Conservation (phyloP, 2,888 invertebrate genomes). For the Isoperla grammatica region DNA sequence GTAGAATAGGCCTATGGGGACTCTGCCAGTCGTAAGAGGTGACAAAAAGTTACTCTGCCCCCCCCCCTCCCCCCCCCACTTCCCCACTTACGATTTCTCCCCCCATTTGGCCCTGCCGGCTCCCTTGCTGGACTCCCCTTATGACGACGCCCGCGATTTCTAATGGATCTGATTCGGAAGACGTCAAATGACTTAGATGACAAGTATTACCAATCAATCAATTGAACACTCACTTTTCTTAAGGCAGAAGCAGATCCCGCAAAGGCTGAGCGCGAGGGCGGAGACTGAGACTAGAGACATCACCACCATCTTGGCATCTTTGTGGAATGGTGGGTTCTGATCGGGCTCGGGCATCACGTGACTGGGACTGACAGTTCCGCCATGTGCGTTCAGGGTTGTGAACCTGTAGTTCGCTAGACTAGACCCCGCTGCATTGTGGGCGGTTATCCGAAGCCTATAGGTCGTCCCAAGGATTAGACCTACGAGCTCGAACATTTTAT, state of each 20-base stretch:
- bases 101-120: too few species aligned
- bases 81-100: too few species aligned
- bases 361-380: constrained; percentile 41
- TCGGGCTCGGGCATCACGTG: constrained; percentile 26
- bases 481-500: constrained; percentile 19
- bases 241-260: constrained; percentile 34
- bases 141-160: too few species aligned
- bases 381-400: constrained; percentile 70
- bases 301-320: constrained; percentile 35
- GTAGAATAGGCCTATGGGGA: too few species aligned
- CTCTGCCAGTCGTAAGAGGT: too few species aligned
- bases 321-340: constrained; percentile 31
- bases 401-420: constrained; percentile 78
- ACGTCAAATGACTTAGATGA: too few species aligned
- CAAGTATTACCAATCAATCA: too few species aligned
- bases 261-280: constrained; percentile 33
- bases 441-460: constrained; percentile 50
- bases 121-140: too few species aligned
- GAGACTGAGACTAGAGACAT: constrained; percentile 33
- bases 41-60: too few species aligned
- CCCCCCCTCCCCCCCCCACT: too few species aligned
- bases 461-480: constrained; percentile 35
- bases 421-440: constrained; percentile 82
- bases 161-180: too few species aligned
- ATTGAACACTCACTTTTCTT: constrained; percentile 34